These are phyloP conservation scores for Desoria tigrina DNA, from an alignment of 2,888 invertebrate species.

Conservation along the genomic window DNA sequence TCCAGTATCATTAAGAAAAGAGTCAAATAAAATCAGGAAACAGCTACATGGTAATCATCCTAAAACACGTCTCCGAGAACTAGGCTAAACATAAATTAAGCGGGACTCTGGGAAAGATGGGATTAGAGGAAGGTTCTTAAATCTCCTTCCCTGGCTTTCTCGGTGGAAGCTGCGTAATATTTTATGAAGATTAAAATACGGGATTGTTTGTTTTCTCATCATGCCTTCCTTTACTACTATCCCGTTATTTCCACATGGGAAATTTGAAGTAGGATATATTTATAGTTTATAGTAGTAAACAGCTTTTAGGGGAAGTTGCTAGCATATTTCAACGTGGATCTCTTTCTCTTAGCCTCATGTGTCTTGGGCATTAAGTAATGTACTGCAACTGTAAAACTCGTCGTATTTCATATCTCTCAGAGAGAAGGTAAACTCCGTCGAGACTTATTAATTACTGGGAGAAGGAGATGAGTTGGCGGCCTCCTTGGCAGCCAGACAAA, in stretches of 20 bases:
- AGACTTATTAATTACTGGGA: conserved; percentile 6
- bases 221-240: background rate
- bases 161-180: background rate
- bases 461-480: background rate
- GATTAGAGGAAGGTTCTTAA: no score
- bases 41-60: no score
- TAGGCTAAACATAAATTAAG: no score
- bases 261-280: background rate
- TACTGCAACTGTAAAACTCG: background rate
- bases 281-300: no score
- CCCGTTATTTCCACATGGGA: background rate
- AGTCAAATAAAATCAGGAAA: no score
- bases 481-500: background rate
- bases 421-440: conserved; percentile 4
- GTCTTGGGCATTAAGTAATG: background rate
- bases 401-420: conserved; percentile 4
- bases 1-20: no score
- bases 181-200: conserved; percentile 10
- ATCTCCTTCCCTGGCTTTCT: no score
- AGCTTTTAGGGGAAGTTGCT: no score
- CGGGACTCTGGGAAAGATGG: no score
- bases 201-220: conserved; percentile 11
- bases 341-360: background rate
- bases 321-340: background rate
- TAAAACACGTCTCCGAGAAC: no score